Evolutionary conservation across 2,888 invertebrate genomes (phyloP).

Genomic region (Phortica magna): DNA sequence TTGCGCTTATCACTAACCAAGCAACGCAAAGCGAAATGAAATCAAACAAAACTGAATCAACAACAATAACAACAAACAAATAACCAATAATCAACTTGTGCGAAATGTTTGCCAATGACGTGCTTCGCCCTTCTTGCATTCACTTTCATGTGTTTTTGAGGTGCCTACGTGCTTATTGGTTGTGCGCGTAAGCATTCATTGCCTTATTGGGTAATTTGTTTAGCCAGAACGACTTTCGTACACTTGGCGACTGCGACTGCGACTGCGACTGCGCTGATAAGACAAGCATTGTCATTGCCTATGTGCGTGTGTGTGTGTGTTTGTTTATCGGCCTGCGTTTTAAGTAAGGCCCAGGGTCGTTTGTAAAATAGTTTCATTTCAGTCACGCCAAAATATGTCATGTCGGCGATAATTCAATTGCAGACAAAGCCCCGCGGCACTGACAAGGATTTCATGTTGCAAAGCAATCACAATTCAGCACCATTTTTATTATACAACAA

Average conservation of each 20-base stretch:
- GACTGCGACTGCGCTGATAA: not conserved
- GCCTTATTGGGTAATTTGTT: slow-evolving; percentile 9
- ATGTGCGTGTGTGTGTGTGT: no score
- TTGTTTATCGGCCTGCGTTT: not conserved
- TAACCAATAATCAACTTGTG: no score
- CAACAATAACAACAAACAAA: not conserved
- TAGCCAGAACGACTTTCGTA: not conserved
- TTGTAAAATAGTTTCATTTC: not conserved
- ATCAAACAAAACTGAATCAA: not conserved
- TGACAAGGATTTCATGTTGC: slow-evolving; percentile 26
- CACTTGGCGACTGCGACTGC: not conserved
- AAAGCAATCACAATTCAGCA: slow-evolving; percentile 21
- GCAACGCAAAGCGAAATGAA: not conserved
- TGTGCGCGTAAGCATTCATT: not conserved
- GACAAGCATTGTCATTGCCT: not conserved
- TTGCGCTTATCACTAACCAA: slow-evolving; percentile 1
- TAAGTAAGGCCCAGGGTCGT: not conserved
- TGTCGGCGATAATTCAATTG: slow-evolving; percentile 19
- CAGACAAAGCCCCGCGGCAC: not conserved
- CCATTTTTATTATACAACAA: not conserved
- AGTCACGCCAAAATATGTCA: not conserved
- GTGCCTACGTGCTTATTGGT: slow-evolving; percentile 18
- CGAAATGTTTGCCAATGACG: no score
- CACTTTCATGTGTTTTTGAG: not conserved
- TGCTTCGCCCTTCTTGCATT: not conserved